phyloP scores from a whole-genome alignment of 2,113 vertebrate genomes.

The Malurus cyaneus region DNA sequence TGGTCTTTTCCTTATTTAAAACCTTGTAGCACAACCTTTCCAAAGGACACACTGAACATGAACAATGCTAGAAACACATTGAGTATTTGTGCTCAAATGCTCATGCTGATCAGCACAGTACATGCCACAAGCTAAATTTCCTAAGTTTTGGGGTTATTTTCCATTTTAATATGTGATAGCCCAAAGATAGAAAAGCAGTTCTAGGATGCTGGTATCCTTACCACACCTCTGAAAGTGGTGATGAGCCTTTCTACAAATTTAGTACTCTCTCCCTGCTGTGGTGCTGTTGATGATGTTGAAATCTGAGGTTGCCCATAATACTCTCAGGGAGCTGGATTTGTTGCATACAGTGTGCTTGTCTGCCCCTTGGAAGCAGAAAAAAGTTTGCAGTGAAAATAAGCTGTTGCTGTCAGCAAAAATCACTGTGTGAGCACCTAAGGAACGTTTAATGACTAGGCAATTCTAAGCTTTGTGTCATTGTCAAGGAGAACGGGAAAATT shows the following conservation, averaged over 20 bases:
- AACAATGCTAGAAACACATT: not conserved
- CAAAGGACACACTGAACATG: not conserved
- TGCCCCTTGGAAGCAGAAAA: not conserved
- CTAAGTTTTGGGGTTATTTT: not conserved
- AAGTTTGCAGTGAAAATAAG: not conserved
- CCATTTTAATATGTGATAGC: not conserved
- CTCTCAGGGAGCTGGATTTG: not conserved
- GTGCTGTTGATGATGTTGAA: not conserved
- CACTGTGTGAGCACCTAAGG: not conserved
- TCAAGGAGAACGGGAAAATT: constrained; percentile 3
- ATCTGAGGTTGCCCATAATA: not conserved
- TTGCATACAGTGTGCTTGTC: accelerated
- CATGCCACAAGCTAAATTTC: not conserved
- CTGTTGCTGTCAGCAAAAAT: not conserved
- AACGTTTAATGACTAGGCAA: not conserved
- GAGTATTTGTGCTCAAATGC: not conserved
- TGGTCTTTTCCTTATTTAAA: not conserved
- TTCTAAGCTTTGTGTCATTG: not conserved
- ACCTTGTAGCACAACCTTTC: not conserved
- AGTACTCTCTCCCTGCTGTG: not conserved
- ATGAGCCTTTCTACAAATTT: not conserved
- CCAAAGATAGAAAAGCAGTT: not conserved
- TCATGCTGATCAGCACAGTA: not conserved
- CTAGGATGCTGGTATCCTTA: not conserved
- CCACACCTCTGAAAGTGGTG: not conserved